Base-by-base conservation (phyloP, 2,113 vertebrate genomes). In the Poeciliopsis occidentalis region DNA sequence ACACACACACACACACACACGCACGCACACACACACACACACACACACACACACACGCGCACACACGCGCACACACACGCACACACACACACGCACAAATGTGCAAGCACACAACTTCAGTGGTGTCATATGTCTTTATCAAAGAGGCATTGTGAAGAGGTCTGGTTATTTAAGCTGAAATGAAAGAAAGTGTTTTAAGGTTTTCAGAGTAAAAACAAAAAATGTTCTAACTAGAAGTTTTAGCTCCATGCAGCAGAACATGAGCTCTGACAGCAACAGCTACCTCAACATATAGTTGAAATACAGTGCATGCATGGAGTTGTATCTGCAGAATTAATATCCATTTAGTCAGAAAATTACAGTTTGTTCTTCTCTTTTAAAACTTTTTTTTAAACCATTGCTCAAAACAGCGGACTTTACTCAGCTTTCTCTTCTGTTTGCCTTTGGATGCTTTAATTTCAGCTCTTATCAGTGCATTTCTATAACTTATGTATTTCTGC, bases 61-160 rank as follows among this genome's bases (percentile, higher is more conserved):
- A n/a, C n/a, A n/a, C n/a, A n/a, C n/a, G n/a, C n/a, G n/a, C n/a
- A n/a, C n/a, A n/a, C n/a, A n/a, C n/a, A n/a, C n/a, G n/a, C n/a
- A n/a, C n/a, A n/a, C n/a, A n/a, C 66, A 72, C 41, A 73, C 68
- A 79, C 72, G 64, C 76, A 76, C 61, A 73, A 37, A 64, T 62
- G 64, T 78, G 74, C 65, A 76, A 17, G 62, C 73, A 64, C 74
- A 81, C 57, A 71, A 60, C 72, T 8, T 19, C 67, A 65, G 26
- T 11, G 82, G 89, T 92, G 71, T 94, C 92, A 83, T 72, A 66
- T 94, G 67, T 91, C 93, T 57, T 75, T 89, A 89, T 94, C 89
- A 94, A 94, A 90, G 92, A 83, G 76, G 83, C 90, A 86, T 92
- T 94, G 94, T 94, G 80, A 76, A 29, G 26, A 78, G 76, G 81